Base-by-base conservation (phyloP, 1,140 invertebrate species). In the Odontomachus brunneus region DNA sequence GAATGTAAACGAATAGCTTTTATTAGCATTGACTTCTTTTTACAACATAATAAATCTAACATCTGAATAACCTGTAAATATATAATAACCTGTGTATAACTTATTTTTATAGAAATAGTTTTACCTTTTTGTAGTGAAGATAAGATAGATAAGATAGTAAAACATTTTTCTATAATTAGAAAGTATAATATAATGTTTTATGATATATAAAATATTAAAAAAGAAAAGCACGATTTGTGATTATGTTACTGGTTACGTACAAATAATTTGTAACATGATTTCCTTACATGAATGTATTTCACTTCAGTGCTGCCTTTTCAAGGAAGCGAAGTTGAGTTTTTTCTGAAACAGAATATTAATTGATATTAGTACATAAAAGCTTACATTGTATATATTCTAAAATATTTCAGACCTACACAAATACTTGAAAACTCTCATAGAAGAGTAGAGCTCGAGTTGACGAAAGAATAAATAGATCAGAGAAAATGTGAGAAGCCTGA, bases 251-350 rank as follows among this genome's bases (percentile, higher is more conserved):
- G 9, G 3, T 55, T 57, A n/a, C n/a, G 51, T 51, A 2, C 29
- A 9, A 33, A 66, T 33, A 29, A 48, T 22, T 38, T 51, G 9
- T 66, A 24, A 53, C 44, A n/a, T n/a, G n/a, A n/a, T 82, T 29
- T 19, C 14, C 9, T 33, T 33, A 33, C n/a, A 38, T 53, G 19
- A 1, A 26, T 26, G 17, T 3, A 29, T 22, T 17, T 81, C 55
- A 65, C 12, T 59, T 55, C 1, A 49, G 5, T 19, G 12, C 15
- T 66, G 29, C 14, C 1, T 38, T 24, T 48, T 88, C 33, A 91
- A 75, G 0, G 57, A 67, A 11, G n/a, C 7, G 24, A 90, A 91
- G 53, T 91, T 91, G 19, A 90, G 65, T 84, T 87, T 91, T 33
- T 65, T 63, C 90, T 91, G 59, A 82, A 90, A 90, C 24, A 81